phyloP scores from a whole-genome alignment of 2,888 invertebrate genomes.

The Schizaphis graminum region DNA sequence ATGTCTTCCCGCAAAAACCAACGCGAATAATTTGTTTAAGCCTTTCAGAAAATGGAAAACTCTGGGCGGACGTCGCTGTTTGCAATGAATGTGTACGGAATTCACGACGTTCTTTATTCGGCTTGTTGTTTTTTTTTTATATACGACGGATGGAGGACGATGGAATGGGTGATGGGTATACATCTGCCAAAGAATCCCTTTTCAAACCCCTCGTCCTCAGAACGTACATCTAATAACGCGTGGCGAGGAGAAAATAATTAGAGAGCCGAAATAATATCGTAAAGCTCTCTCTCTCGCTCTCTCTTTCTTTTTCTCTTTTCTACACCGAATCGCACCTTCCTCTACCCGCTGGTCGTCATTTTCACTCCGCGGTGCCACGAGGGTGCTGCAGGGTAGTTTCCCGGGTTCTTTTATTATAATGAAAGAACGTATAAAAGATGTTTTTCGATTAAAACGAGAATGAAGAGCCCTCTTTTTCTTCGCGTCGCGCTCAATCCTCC shows the following conservation, averaged over 20 bases:
- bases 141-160: not conserved
- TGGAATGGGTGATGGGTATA: conserved; percentile 9
- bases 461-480: conserved; percentile 65
- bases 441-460: conserved; percentile 66
- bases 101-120: conserved; percentile 44
- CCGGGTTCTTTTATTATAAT: conserved; percentile 65
- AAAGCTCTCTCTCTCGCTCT: conserved; percentile 43
- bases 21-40: conserved; percentile 46
- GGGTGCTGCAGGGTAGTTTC: conserved; percentile 28
- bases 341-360: not conserved
- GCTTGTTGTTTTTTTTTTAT: not conserved
- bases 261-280: conserved; percentile 65
- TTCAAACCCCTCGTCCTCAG: conserved; percentile 14
- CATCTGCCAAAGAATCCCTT: conserved; percentile 63
- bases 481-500: conserved; percentile 28
- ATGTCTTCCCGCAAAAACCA: conserved; percentile 52
- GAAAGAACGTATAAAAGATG: conserved; percentile 65
- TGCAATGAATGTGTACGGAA: not conserved
- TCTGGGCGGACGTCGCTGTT: not conserved
- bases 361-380: not conserved
- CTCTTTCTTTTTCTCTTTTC: conserved; percentile 28
- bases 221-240: conserved; percentile 61
- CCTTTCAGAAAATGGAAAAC: conserved; percentile 52
- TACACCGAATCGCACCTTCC: not conserved
- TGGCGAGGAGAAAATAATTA: conserved; percentile 63